Evolutionary conservation across 2,888 invertebrate genomes (phyloP).

Genomic region (Reticulitermes lucifugus): DNA sequence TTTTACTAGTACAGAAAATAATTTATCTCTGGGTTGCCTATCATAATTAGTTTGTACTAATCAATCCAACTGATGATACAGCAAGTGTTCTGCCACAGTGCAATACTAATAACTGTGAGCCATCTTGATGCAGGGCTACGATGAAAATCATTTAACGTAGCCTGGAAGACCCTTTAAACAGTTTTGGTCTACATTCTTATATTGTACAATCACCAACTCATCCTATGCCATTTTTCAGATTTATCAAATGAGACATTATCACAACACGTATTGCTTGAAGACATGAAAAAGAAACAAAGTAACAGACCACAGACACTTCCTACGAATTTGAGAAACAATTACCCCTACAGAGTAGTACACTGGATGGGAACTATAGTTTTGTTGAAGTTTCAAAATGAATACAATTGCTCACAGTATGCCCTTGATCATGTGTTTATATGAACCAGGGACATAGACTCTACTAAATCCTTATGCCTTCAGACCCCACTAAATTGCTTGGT

Average conservation of each 20-base stretch:
- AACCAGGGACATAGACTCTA: background rate
- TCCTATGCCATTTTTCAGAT: background rate
- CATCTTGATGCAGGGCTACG: background rate
- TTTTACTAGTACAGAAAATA: no score
- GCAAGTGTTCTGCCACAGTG: background rate
- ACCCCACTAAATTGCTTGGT: background rate
- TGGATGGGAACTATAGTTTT: background rate
- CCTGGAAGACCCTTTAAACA: constrained; percentile 15
- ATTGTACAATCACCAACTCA: background rate
- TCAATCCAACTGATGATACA: background rate
- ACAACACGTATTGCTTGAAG: no score
- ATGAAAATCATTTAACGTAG: background rate
- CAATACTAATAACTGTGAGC: background rate
- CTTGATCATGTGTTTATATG: background rate
- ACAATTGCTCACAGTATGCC: background rate
- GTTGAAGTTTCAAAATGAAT: background rate
- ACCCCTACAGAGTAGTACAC: background rate
- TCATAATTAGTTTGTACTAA: background rate
- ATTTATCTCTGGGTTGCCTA: background rate
- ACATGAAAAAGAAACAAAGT: no score
- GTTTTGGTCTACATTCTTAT: constrained; percentile 11
- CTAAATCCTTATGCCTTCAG: background rate
- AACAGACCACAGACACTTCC: no score
- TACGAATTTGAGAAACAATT: background rate
- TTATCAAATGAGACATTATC: no score